Percentiles rank a stretch among this genome's conserved stretches.
Conservation (phyloP, 2,888 invertebrate species). For the Lagria hirta region DNA sequence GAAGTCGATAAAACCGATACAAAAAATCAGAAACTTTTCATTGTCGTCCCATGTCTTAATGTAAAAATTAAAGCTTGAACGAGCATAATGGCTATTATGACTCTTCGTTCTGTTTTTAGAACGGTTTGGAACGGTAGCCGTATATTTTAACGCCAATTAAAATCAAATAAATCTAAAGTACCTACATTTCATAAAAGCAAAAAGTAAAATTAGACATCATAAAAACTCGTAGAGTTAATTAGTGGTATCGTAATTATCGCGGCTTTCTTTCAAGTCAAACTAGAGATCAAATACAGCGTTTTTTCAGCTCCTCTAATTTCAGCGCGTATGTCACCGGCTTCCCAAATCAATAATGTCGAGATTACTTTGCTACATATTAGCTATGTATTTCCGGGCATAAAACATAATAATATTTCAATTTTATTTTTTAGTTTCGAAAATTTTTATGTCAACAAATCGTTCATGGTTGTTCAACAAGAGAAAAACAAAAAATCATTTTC, state of each 20-base stretch:
- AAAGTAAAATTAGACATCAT: conserved; percentile 18
- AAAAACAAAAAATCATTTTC: too few species aligned
- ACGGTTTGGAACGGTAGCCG: conserved; percentile 4
- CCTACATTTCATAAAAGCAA: conserved; percentile 18
- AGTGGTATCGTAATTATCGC: conserved; percentile 29
- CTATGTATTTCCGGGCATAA: conserved; percentile 4
- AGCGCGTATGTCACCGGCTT: conserved; percentile 11
- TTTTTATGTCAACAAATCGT: too few species aligned
- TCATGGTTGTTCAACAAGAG: too few species aligned
- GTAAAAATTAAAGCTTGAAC: too few species aligned
- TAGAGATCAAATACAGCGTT: conserved; percentile 10
- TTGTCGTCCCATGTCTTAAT: too few species aligned
- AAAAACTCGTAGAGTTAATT: conserved; percentile 27
- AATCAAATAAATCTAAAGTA: conserved; percentile 21
- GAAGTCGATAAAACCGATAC: too few species aligned
- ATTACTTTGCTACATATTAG: conserved; percentile 7
- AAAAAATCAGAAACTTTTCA: too few species aligned
- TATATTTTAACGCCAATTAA: conserved; percentile 26
- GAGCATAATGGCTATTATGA: too few species aligned
- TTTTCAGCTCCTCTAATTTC: conserved; percentile 8
- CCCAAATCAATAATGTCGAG: conserved; percentile 8
- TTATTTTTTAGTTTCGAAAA: neutral
- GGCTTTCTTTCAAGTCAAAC: conserved; percentile 25
- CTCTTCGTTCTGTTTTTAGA: conserved; percentile 16
- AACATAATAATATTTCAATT: neutral